Evolutionary conservation across 2,888 invertebrate genomes (phyloP).

Genomic region (Oegoconia quadripuncta): DNA sequence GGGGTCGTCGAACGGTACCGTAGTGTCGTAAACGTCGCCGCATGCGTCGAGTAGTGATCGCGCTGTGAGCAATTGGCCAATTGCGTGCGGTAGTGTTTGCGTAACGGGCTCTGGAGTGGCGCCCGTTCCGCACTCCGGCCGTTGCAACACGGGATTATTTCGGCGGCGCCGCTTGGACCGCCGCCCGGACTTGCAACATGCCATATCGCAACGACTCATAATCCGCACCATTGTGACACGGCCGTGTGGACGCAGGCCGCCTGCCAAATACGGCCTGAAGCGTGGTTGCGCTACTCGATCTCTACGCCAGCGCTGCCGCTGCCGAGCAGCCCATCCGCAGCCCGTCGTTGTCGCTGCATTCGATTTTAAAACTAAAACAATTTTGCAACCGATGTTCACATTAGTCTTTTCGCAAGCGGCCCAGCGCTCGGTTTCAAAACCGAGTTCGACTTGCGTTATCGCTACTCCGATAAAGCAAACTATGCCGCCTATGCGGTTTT

Average conservation of each 20-base stretch:
- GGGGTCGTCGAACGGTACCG: conserved; percentile 65
- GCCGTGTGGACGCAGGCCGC: conserved; percentile 46
- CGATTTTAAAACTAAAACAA: conserved; percentile 75
- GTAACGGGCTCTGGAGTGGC: conserved; percentile 66
- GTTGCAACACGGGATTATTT: conserved; percentile 78
- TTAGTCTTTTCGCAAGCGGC: conserved; percentile 79
- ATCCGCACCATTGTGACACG: conserved; percentile 73
- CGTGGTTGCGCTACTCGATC: conserved; percentile 59
- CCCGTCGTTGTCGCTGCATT: conserved; percentile 51
- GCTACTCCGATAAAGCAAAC: conserved; percentile 71
- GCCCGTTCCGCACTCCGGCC: conserved; percentile 70
- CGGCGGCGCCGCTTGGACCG: conserved; percentile 72
- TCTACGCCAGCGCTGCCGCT: conserved; percentile 43
- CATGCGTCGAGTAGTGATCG: conserved; percentile 34
- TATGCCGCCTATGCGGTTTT: conserved; percentile 64
- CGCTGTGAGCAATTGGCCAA: conserved; percentile 56
- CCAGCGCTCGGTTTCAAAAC: conserved; percentile 75
- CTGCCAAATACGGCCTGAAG: conserved; percentile 64
- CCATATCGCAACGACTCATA: conserved; percentile 77
- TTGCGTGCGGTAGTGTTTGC: conserved; percentile 57
- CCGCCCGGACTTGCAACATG: conserved; percentile 76
- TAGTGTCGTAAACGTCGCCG: conserved; percentile 44
- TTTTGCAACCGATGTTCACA: conserved; percentile 79
- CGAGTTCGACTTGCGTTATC: conserved; percentile 74
- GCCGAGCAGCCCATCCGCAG: conserved; percentile 27